These are phyloP conservation scores for Drosophila punjabiensis DNA, from an alignment of 1,140 invertebrate genomes.

Conservation along the genomic window DNA sequence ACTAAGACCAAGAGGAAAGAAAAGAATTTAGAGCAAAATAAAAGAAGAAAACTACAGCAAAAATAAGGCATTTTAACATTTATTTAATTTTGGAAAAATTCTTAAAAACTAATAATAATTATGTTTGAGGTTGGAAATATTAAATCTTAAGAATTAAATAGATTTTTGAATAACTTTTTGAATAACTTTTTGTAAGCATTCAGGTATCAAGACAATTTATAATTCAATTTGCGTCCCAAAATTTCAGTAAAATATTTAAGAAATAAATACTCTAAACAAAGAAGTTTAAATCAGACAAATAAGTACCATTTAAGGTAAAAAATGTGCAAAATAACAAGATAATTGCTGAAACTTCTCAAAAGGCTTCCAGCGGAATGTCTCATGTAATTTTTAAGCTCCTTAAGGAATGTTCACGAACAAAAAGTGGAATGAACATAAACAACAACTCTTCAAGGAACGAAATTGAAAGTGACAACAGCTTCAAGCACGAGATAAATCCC, in stretches of 20 bases:
- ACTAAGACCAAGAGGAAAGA: background rate
- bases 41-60: background rate
- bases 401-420: slow-evolving; percentile 28
- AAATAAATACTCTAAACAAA: background rate
- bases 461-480: slow-evolving; percentile 35
- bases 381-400: background rate
- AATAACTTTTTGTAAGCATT: too few relatives aligned
- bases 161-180: too few relatives aligned
- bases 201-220: background rate
- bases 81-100: background rate
- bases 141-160: too few relatives aligned
- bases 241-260: background rate
- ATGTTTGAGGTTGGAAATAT: too few relatives aligned
- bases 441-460: slow-evolving; percentile 18
- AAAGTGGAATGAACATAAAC: slow-evolving; percentile 19
- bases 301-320: background rate
- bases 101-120: too few relatives aligned
- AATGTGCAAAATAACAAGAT: background rate
- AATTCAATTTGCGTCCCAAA: background rate
- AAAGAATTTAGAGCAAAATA: background rate
- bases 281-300: background rate
- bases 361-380: background rate
- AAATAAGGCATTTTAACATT: background rate
- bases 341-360: slow-evolving; percentile 4
- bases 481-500: slow-evolving; percentile 1